These are phyloP conservation scores for Pandemis heparana DNA, from an alignment of 2,888 invertebrate species.

Conservation along the genomic window DNA sequence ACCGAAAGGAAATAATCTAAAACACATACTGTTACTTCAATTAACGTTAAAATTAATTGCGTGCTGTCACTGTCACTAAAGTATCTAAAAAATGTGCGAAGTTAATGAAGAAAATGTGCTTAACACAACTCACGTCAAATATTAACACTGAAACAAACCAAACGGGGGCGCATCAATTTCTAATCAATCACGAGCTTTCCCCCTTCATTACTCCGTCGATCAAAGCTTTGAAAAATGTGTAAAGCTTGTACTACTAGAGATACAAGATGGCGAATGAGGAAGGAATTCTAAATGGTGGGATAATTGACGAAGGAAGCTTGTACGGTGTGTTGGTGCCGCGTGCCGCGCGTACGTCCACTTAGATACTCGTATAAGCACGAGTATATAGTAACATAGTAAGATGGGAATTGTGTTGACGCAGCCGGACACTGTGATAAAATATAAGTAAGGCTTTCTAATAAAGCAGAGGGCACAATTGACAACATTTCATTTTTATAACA, in stretches of 20 bases:
- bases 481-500: too few relatives aligned
- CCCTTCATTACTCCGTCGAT: conserved; percentile 30
- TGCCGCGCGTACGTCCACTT: not conserved
- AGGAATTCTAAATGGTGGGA: conserved; percentile 47
- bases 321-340: conserved; percentile 10
- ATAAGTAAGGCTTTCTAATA: too few relatives aligned
- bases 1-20: not conserved
- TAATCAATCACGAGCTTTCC: conserved; percentile 40
- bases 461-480: too few relatives aligned
- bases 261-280: conserved; percentile 46
- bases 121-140: not conserved
- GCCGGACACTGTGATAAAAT: not conserved
- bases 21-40: not conserved
- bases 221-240: conserved; percentile 28
- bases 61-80: not conserved
- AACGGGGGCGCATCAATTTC: conserved; percentile 39
- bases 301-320: conserved; percentile 44
- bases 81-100: not conserved
- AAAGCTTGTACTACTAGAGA: not conserved
- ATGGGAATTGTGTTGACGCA: not conserved
- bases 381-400: not conserved
- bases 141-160: conserved; percentile 18
- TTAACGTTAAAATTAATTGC: not conserved
- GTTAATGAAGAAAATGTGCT: not conserved
- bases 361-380: not conserved